phyloP scores from a whole-genome alignment of 2,113 vertebrate species.

The Mesocricetus auratus region DNA sequence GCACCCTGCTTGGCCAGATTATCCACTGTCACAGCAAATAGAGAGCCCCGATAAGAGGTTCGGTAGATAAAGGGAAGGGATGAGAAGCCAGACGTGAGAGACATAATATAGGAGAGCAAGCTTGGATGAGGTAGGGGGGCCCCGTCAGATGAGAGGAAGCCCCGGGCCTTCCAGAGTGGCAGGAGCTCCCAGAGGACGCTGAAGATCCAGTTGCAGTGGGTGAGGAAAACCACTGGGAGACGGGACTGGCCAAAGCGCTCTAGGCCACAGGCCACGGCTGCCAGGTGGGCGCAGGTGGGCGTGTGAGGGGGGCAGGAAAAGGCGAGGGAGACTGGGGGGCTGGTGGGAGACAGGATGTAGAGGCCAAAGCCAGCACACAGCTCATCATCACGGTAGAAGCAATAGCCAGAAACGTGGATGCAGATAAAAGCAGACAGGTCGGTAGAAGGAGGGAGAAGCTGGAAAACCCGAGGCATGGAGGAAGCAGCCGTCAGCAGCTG shows the following conservation, averaged over 20 bases:
- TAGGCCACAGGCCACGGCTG: slow-evolving; percentile 73
- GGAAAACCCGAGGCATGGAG: slow-evolving; percentile 72
- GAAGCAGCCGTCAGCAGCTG: background rate
- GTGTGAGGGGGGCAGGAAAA: slow-evolving; percentile 79
- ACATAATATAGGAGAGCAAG: slow-evolving; percentile 78
- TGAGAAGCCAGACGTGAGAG: slow-evolving; percentile 69
- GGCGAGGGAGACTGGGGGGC: slow-evolving; percentile 74
- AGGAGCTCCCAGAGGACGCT: slow-evolving; percentile 80
- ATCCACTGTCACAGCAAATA: slow-evolving; percentile 79
- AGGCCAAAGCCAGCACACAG: slow-evolving; percentile 79
- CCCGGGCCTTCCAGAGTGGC: slow-evolving; percentile 77
- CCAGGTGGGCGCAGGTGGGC: slow-evolving; percentile 75
- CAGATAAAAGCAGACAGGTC: slow-evolving; percentile 79
- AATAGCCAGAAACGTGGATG: slow-evolving; percentile 75
- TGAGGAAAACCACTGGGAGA: slow-evolving; percentile 76
- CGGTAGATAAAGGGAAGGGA: slow-evolving; percentile 76
- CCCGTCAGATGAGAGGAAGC: slow-evolving; percentile 76
- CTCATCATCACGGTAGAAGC: slow-evolving; percentile 76
- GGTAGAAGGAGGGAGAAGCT: slow-evolving; percentile 74
- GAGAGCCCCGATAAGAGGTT: slow-evolving; percentile 78
- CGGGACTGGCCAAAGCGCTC: slow-evolving; percentile 76
- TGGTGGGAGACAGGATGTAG: slow-evolving; percentile 76
- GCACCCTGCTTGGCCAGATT: slow-evolving; percentile 77
- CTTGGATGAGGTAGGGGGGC: slow-evolving; percentile 73
- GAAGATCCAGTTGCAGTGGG: slow-evolving; percentile 79